Conservation (phyloP, 2,888 invertebrate genomes). For the Flabesymbios commensalis region DNA sequence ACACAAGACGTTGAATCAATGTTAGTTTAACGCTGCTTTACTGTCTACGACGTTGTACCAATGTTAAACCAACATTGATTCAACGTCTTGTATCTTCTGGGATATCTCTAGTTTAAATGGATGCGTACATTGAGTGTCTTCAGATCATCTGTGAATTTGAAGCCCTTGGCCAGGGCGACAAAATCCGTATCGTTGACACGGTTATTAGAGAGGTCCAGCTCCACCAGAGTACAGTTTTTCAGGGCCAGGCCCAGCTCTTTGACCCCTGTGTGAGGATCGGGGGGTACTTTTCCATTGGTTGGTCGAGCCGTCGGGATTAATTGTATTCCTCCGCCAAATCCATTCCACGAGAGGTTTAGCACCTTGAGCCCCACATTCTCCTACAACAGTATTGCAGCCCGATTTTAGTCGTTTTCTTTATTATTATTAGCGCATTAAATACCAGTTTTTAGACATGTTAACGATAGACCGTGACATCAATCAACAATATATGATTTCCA, state of each 20-base stretch:
- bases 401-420: neutral
- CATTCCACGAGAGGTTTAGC: slow-evolving; percentile 57
- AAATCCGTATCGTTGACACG: slow-evolving; percentile 51
- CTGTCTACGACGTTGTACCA: no score
- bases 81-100: slow-evolving; percentile 4
- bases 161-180: slow-evolving; percentile 42
- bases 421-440: no score
- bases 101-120: neutral
- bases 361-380: slow-evolving; percentile 48
- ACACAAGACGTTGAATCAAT: no score
- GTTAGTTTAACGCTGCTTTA: no score
- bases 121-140: slow-evolving; percentile 23
- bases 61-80: no score
- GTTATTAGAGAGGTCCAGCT: slow-evolving; percentile 50
- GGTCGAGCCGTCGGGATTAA: no score
- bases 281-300: no score
- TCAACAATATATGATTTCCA: no score
- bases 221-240: slow-evolving; percentile 39
- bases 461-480: no score
- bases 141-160: slow-evolving; percentile 29
- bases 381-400: slow-evolving; percentile 28
- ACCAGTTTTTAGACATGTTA: no score
- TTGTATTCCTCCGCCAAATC: slow-evolving; percentile 55
- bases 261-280: no score
- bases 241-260: slow-evolving; percentile 46